These are phyloP conservation scores for Tetragonula clypearis DNA, from an alignment of 1,140 invertebrate species.

Conservation along the genomic window DNA sequence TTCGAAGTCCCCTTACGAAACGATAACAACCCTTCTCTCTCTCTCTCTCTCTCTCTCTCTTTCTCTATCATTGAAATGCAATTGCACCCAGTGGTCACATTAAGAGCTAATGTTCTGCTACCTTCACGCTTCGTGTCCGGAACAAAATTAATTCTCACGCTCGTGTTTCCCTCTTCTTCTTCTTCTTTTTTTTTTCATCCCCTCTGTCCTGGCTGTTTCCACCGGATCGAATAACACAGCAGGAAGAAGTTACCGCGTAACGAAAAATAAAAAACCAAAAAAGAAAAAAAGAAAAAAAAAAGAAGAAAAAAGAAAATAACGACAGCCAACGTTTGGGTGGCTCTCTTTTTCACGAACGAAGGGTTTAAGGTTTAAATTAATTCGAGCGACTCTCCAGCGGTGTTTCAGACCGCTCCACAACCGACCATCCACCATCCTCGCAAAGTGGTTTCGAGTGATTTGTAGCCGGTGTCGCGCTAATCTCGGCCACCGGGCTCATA, in stretches of 20 bases:
- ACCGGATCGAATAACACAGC: constrained; percentile 19
- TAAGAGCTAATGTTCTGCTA: constrained; percentile 3
- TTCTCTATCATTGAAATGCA: not conserved
- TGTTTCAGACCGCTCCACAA: not conserved
- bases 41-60: not conserved
- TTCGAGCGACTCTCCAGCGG: not conserved
- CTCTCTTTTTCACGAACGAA: not conserved
- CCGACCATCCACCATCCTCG: not conserved
- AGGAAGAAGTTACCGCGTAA: not conserved
- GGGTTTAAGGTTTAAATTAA: constrained; percentile 26
- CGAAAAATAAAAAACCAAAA: too few relatives aligned
- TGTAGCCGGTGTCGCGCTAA: not conserved
- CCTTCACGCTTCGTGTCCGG: not conserved
- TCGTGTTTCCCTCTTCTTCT: not conserved
- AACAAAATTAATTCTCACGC: constrained; percentile 24
- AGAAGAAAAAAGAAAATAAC: too few relatives aligned
- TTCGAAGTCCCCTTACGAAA: not conserved
- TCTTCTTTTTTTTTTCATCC: too few relatives aligned
- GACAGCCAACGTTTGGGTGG: constrained; percentile 1
- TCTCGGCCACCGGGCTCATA: not conserved
- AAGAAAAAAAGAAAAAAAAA: too few relatives aligned
- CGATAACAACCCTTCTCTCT: not conserved
- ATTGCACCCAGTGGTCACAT: not conserved
- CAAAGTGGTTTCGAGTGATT: constrained; percentile 15
- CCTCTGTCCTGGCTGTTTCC: not conserved